Base-by-base conservation (phyloP, 2,113 vertebrate species). In the Serilophus lunatus region DNA sequence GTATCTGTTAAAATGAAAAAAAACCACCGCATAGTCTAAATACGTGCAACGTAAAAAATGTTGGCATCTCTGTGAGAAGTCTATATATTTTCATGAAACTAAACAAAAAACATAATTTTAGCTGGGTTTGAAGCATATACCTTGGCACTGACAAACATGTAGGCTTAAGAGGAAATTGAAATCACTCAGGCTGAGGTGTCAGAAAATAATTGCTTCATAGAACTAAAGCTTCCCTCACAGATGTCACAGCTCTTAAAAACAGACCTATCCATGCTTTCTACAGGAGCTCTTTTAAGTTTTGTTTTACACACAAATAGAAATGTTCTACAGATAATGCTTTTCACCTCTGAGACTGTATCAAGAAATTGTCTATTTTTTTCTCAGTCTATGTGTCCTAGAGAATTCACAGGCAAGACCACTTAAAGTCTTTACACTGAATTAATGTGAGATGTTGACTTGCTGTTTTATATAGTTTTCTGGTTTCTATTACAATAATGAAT, bases 201-300 rank as follows among this genome's bases (percentile, higher is more conserved):
- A 87, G 66, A 89, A 95, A 94, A 79, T 78, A 93, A 95, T 87
- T 95, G 20, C 38, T 90, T 92, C 44, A 35, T 69, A 53, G 51
- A 92, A 63, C 54, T 87, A 42, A 77, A 65, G n/a, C 84, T 95
- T 94, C 42, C 85, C 42, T 90, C 64, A 75, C 71, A 75, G 74
- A 89, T 28, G 38, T 68, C 54, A 42, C 50, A 76, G 33, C 16
- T 82, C 83, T 85, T 72, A 79, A 71, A 68, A 79, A 22, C 13
- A 77, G 24, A 65, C 35, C 18, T 53, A 45, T 49, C 31, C 4
- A 8, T 5, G 4, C 45, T 68, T 79, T 28, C 69, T 84, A 33
- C 8, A 35, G 10, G 8, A 8, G 12, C 33, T 54, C 7, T 66
- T 88, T 90, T 25, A 76, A 88, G 13, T 44, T 81, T 91, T 68